Conservation (phyloP, 2,888 invertebrate species). For the Trachelus troglodyta region DNA sequence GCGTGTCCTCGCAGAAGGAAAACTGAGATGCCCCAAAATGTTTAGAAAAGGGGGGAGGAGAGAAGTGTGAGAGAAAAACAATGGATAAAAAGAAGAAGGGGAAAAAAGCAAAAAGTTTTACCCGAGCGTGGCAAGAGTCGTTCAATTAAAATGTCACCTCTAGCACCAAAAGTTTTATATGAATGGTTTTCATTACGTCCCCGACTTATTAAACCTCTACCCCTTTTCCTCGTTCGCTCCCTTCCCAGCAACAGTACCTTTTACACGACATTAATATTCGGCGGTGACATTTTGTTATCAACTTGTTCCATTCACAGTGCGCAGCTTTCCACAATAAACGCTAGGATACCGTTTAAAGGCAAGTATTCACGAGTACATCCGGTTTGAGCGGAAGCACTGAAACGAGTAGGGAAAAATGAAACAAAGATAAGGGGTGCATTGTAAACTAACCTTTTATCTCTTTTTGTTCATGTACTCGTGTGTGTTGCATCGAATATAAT, state of each 20-base stretch:
- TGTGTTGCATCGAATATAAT: neutral
- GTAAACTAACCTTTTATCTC: neutral
- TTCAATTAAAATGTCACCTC: conserved; percentile 60
- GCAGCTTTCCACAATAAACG: neutral
- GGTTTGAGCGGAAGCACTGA: neutral
- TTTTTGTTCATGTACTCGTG: neutral
- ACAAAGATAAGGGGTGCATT: neutral
- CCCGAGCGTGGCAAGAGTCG: conserved; percentile 22
- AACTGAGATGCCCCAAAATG: neutral
- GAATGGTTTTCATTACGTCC: conserved; percentile 63
- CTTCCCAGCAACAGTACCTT: conserved; percentile 20
- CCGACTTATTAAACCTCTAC: conserved; percentile 56
- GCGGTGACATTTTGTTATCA: conserved; percentile 49
- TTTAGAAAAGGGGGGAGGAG: neutral
- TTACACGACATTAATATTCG: conserved; percentile 51
- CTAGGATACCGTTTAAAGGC: neutral
- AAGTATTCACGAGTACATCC: neutral
- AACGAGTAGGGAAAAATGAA: neutral
- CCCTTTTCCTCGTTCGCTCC: conserved; percentile 17
- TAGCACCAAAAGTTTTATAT: conserved; percentile 58
- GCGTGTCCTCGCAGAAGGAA: neutral
- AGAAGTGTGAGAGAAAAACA: neutral
- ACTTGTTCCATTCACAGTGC: conserved; percentile 30
- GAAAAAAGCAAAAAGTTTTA: conserved; percentile 3
- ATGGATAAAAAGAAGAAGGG: conserved; percentile 6